phyloP scores from a whole-genome alignment of 2,888 invertebrate genomes.

The Meganola albula region DNA sequence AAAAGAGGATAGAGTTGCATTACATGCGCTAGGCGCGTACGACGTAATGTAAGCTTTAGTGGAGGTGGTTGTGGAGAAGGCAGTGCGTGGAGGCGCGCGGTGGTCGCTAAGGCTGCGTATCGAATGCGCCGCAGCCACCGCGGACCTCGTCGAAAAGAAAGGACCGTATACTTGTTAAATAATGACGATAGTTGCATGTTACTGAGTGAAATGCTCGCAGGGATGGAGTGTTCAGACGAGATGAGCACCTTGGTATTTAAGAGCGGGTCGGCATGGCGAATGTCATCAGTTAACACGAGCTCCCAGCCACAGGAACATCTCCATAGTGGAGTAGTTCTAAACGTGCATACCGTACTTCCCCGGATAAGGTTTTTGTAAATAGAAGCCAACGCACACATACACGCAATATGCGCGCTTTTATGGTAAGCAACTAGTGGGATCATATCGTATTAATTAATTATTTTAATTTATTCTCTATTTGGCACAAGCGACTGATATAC shows the following conservation, averaged over 20 bases:
- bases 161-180: conserved; percentile 70
- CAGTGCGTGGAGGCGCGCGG: conserved; percentile 42
- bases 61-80: conserved; percentile 18
- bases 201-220: conserved; percentile 73
- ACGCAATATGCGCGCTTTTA: conserved; percentile 69
- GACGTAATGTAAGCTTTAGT: conserved; percentile 38
- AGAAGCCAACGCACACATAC: conserved; percentile 39
- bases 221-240: conserved; percentile 73
- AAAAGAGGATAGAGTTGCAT: conserved; percentile 20
- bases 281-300: conserved; percentile 74
- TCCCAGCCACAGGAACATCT: conserved; percentile 67
- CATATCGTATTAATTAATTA: conserved; percentile 21
- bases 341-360: conserved; percentile 29
- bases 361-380: conserved; percentile 40
- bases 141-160: conserved; percentile 70
- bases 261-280: conserved; percentile 69
- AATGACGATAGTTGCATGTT: conserved; percentile 72
- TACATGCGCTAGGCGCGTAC: conserved; percentile 11
- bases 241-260: conserved; percentile 75
- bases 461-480: conserved; percentile 37
- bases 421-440: conserved; percentile 68
- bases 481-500: conserved; percentile 50
- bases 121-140: conserved; percentile 52
- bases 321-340: conserved; percentile 49
- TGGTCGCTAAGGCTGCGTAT: conserved; percentile 57